Base-by-base conservation (phyloP, 2,113 vertebrate genomes). In the Scortum barcoo region DNA sequence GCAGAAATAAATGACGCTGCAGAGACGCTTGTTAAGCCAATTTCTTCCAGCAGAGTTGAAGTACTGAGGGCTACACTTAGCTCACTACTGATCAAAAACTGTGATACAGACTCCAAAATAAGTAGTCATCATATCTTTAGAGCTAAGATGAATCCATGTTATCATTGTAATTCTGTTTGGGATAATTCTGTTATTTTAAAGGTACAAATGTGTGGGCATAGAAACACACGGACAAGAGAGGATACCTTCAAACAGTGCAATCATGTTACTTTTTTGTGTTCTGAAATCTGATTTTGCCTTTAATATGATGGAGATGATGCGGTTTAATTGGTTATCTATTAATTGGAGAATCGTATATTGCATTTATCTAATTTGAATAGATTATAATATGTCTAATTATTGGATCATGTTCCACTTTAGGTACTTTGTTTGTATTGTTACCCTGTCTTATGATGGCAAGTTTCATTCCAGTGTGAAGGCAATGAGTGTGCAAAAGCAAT, bases 401-500 rank as follows among this genome's bases (percentile, higher is more conserved):
- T 16, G 26, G 20, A 76, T 26, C 14, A 66, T 19, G 68, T 57
- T 20, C 65, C 48, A 58, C 66, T 51, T 51, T 7, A 62, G 65
- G n/a, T 42, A 7, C 40, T 57, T 10, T 65, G 30, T 62, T 50
- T 61, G 63, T n/a, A 74, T 61, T 62, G 0, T 57, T 20, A 22
- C 44, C 24, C 10, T 44, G 53, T 28, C 48, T 80, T 56, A 42
- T 36, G 50, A 20, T 76, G 38, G 68, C 30, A 61, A 70, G 58
- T 74, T 78, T 78, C 44, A 74, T 79, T 30, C 30, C 63, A 77
- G n/a, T 40, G 67, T 70, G 81, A 83, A 38, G 63, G 78, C 75
- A 75, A 90, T 69, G 81, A 82, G 71, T 46, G 50, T 65, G 79
- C 82, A 77, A 42, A 80, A 70, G 67, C 80, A 76, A 69, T 67